A percentile compares a stretch with the other conserved stretches of the same genome.
Conservation (phyloP, 1,140 invertebrate genomes). For the Anastrepha obliqua region DNA sequence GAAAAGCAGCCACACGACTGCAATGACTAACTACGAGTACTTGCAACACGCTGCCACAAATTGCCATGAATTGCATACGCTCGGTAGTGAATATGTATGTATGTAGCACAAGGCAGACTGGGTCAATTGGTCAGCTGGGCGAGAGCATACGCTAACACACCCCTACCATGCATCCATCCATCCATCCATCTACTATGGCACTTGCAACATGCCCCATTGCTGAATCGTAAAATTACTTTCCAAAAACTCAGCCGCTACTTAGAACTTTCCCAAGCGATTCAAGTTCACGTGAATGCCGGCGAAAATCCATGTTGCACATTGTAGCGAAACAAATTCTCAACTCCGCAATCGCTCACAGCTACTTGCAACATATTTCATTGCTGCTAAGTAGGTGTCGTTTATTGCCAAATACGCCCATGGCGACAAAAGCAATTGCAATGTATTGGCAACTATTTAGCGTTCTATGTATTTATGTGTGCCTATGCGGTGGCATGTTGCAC, state of each 20-base stretch:
- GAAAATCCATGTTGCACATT: background rate
- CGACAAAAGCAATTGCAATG: slow-evolving; percentile 35
- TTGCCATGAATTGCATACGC: background rate
- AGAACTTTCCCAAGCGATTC: slow-evolving; percentile 38
- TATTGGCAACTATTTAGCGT: slow-evolving; percentile 35
- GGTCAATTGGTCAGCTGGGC: slow-evolving; percentile 38
- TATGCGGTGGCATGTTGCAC: slow-evolving; percentile 13
- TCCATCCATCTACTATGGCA: background rate
- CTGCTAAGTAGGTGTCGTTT: slow-evolving; percentile 51
- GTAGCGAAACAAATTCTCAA: slow-evolving; percentile 15
- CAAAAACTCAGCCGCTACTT: background rate
- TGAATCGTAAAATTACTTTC: background rate
- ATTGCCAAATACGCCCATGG: slow-evolving; percentile 40
- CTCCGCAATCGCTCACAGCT: slow-evolving; percentile 7
- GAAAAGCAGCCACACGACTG: background rate
- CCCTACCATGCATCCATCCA: background rate
- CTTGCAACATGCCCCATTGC: slow-evolving; percentile 16
- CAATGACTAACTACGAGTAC: background rate
- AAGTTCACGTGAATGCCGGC: slow-evolving; percentile 7
- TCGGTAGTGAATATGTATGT: background rate
- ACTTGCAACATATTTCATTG: slow-evolving; percentile 53
- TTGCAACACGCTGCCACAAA: slow-evolving; percentile 34
- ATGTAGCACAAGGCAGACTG: slow-evolving; percentile 6
- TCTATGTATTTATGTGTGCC: background rate
- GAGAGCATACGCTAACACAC: background rate